Percentiles rank a stretch among this genome's conserved stretches.
Conservation (phyloP, 2,888 invertebrate genomes). For the Gastracanthus pulcherrimus region DNA sequence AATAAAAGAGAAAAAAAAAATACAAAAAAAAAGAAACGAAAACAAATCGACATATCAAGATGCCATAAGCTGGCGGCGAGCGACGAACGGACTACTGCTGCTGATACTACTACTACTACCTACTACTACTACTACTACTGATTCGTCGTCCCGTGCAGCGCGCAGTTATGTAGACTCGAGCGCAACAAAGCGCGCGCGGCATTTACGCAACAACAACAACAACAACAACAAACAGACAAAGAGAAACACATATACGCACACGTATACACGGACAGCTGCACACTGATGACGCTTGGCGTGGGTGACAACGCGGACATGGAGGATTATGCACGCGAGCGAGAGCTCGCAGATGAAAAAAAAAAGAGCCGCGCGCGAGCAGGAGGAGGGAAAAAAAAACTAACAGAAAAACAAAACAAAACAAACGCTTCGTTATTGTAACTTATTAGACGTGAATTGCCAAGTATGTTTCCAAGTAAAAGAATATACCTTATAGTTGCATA, state of each 20-base stretch:
- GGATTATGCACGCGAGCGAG: no score
- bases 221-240: background rate
- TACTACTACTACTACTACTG: slow-evolving; percentile 12
- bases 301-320: no score
- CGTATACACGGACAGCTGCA: background rate
- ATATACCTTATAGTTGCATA: slow-evolving; percentile 68
- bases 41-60: slow-evolving; percentile 67
- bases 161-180: no score
- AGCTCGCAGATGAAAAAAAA: no score
- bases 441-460: slow-evolving; percentile 77
- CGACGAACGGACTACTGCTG: background rate
- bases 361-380: slow-evolving; percentile 48
- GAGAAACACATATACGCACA: background rate
- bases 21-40: slow-evolving; percentile 1
- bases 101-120: slow-evolving; percentile 8
- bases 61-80: slow-evolving; percentile 52
- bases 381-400: slow-evolving; percentile 28
- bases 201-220: background rate
- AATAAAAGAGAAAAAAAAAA: background rate
- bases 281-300: no score
- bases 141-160: no score
- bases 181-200: background rate
- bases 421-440: slow-evolving; percentile 76
- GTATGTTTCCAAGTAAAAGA: slow-evolving; percentile 75
- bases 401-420: slow-evolving; percentile 61